Evolutionary conservation across 2,888 invertebrate species (phyloP).

Genomic region (Cylloceria caligata): DNA sequence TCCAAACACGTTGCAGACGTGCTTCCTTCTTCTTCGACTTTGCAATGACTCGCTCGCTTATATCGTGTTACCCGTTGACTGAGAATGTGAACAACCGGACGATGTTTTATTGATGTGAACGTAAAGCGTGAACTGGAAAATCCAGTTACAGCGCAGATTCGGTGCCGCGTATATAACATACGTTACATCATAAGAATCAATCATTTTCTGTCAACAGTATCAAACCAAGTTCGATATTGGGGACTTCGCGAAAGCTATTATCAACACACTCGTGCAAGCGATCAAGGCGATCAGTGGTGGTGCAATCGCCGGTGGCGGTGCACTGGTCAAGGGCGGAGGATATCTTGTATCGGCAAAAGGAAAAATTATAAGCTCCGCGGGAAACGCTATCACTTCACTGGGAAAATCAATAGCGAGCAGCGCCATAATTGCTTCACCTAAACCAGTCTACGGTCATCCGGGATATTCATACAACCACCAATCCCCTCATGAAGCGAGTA

Average conservation of each 20-base stretch:
- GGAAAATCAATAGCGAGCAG: slow-evolving; percentile 93
- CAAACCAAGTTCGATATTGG: slow-evolving; percentile 87
- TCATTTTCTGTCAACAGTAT: slow-evolving; percentile 73
- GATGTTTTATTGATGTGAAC: no score
- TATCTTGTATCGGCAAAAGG: slow-evolving; percentile 88
- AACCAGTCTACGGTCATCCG: slow-evolving; percentile 69
- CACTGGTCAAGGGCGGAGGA: slow-evolving; percentile 94
- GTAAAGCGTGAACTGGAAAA: no score
- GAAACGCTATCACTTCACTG: slow-evolving; percentile 92
- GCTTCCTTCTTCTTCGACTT: no score
- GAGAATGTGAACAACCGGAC: no score
- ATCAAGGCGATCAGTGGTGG: slow-evolving; percentile 95
- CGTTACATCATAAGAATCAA: no score
- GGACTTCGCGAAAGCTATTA: slow-evolving; percentile 92
- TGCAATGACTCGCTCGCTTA: no score
- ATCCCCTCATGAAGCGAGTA: slow-evolving; percentile 66
- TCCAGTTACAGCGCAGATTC: no score
- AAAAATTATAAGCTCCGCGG: slow-evolving; percentile 90
- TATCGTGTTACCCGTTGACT: no score
- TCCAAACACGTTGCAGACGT: no score
- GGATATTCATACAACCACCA: slow-evolving; percentile 74
- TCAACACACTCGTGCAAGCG: slow-evolving; percentile 93
- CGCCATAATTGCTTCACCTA: slow-evolving; percentile 87
- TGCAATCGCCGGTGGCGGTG: slow-evolving; percentile 94
- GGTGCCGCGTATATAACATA: no score